Evolutionary conservation across 2,888 invertebrate species (phyloP).

Genomic region (Poecilus cupreus): DNA sequence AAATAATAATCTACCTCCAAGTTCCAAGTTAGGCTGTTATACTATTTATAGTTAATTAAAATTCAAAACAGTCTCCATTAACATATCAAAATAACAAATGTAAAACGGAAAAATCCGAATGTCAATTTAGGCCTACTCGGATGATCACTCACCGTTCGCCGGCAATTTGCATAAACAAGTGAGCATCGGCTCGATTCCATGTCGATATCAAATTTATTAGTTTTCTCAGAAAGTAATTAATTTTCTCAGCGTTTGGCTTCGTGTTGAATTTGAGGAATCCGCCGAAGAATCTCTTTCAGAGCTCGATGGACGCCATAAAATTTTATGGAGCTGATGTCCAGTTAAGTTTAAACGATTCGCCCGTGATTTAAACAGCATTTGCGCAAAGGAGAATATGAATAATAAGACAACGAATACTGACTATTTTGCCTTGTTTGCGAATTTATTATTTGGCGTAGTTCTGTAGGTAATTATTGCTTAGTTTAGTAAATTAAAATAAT

Average conservation of each 20-base stretch:
- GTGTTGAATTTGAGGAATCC: slow-evolving; percentile 5
- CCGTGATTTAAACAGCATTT: too few relatives aligned
- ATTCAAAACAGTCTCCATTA: not conserved
- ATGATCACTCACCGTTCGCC: not conserved
- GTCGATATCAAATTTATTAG: slow-evolving; percentile 6
- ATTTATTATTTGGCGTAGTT: too few relatives aligned
- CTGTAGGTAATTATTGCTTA: too few relatives aligned
- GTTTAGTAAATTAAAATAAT: too few relatives aligned
- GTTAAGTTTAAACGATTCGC: not conserved
- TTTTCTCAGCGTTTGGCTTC: not conserved
- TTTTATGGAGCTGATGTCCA: slow-evolving; percentile 1
- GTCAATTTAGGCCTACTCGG: not conserved
- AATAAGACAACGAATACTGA: too few relatives aligned
- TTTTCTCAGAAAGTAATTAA: slow-evolving; percentile 2
- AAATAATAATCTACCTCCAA: too few relatives aligned
- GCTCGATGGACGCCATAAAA: not conserved
- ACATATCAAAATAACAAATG: not conserved
- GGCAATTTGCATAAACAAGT: not conserved
- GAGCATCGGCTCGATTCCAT: not conserved
- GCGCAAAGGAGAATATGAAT: too few relatives aligned
- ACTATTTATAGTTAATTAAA: not conserved
- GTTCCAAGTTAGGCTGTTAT: too few relatives aligned
- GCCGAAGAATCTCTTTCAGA: not conserved
- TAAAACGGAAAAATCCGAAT: not conserved
- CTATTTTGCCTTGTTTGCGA: too few relatives aligned